phyloP scores from a whole-genome alignment of 2,888 invertebrate species.

The Pheosia tremula region DNA sequence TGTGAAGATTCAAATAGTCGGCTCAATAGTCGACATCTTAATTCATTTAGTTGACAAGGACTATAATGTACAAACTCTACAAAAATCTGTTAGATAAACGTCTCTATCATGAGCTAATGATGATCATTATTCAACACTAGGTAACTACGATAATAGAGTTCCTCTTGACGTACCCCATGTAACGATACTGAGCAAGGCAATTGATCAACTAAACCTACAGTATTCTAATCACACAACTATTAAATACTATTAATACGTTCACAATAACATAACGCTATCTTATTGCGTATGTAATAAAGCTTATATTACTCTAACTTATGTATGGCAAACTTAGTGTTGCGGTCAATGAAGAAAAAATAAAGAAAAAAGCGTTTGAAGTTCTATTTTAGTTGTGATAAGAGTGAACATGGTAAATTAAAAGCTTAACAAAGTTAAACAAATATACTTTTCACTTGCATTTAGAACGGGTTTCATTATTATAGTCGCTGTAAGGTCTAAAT shows the following conservation, averaged over 20 bases:
- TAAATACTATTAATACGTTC: constrained; percentile 38
- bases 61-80: too few relatives aligned
- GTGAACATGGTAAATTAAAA: constrained; percentile 4
- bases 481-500: constrained; percentile 17
- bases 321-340: constrained; percentile 18
- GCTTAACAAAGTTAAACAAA: too few relatives aligned
- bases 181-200: constrained; percentile 6
- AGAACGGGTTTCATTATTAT: background rate
- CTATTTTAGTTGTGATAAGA: background rate
- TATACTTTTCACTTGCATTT: background rate
- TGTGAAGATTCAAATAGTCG: too few relatives aligned
- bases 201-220: constrained; percentile 8
- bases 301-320: constrained; percentile 23
- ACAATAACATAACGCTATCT: constrained; percentile 24
- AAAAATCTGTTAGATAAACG: too few relatives aligned
- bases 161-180: background rate
- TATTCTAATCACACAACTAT: constrained; percentile 30
- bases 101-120: too few relatives aligned
- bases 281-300: constrained; percentile 22
- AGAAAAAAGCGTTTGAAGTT: background rate
- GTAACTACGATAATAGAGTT: too few relatives aligned
- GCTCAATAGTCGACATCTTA: too few relatives aligned
- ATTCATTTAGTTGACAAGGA: too few relatives aligned
- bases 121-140: too few relatives aligned
- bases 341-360: background rate